Base-by-base conservation (phyloP, 2,113 vertebrate genomes). In the Arvicanthis niloticus region DNA sequence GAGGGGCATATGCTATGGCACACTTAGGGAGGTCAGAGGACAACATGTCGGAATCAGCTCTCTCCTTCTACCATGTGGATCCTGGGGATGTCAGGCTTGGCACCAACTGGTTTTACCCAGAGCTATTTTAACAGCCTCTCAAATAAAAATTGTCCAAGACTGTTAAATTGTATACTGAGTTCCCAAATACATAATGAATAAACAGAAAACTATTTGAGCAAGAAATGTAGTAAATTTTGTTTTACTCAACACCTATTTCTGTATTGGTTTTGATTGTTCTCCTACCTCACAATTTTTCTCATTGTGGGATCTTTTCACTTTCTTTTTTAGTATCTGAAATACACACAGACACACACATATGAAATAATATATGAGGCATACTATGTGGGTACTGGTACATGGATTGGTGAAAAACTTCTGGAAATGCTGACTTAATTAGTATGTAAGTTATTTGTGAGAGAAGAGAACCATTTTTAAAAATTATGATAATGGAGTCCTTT, bases 351-450 rank as follows among this genome's bases (percentile, higher is more conserved):
- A 75, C 12, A 76, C 29, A 85, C 10, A n/a, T 24, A 72, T 48
- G 85, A 96, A 94, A 75, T 78, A 40, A 58, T 87, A 7, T 90
- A 17, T 70, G 19, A 26, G 40, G 37, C 37, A 89, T 97, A 70
- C 42, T 53, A 15, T 92, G 48, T 94, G 34, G 70, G 51, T 89
- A 19, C 91, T 96, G 56, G 78, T 87, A 22, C 88, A 0, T 90
- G 48, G 16, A 24, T 84, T 90, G 78, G 80, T 80, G 87, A 89
- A 53, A 26, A 80, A 58, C 86, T 53, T 81, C 72, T 72, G 88
- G 80, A 94, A 94, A 76, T 87, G 67, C 94, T 93, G 62, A 7
- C 67, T 95, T 96, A 96, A 92, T 96, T 89, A 91, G 40, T 76
- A 86, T 95, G 67, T 96, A 31, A 93, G 75, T 24, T 91, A 92